Percentiles rank a stretch among this genome's conserved stretches.
Evolutionary conservation across 2,888 invertebrate genomes (phyloP).

Genomic region (Diaperis boleti): DNA sequence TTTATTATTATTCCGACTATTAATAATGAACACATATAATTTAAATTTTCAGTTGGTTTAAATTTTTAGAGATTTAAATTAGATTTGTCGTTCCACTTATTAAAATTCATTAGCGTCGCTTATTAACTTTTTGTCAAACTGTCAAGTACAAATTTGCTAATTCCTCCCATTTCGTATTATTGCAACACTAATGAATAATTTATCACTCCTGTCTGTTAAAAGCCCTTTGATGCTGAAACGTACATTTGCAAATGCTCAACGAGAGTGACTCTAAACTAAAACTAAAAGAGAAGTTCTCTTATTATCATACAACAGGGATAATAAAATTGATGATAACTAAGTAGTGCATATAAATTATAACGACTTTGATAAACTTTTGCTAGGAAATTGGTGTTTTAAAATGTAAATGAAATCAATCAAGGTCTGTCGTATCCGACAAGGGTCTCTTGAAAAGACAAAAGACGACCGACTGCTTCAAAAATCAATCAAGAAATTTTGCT

Average conservation of each 20-base stretch:
- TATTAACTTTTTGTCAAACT: too few species aligned
- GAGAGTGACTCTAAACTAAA: background rate
- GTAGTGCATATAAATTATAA: background rate
- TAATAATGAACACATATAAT: background rate
- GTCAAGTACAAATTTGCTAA: too few species aligned
- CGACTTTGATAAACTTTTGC: background rate
- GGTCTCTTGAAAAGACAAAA: slow-evolving; percentile 1
- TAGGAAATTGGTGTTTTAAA: background rate
- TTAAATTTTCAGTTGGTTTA: background rate
- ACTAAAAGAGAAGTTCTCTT: too few species aligned
- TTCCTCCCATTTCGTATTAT: background rate
- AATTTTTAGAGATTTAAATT: background rate
- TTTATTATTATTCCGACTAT: too few species aligned
- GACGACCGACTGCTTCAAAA: background rate
- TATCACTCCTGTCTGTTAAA: background rate
- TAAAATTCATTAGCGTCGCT: too few species aligned
- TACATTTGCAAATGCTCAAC: background rate
- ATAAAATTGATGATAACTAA: background rate
- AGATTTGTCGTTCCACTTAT: too few species aligned
- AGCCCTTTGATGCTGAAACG: background rate
- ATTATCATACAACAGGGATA: slow-evolving; percentile 2
- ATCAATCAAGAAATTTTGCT: background rate
- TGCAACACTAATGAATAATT: slow-evolving; percentile 13
- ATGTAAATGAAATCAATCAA: slow-evolving; percentile 23
- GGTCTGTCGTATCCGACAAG: background rate